Evolutionary conservation across 2,888 invertebrate species (phyloP), one percentile per base, ranked within the genome.

Genomic region (Spodoptera exigua): DNA sequence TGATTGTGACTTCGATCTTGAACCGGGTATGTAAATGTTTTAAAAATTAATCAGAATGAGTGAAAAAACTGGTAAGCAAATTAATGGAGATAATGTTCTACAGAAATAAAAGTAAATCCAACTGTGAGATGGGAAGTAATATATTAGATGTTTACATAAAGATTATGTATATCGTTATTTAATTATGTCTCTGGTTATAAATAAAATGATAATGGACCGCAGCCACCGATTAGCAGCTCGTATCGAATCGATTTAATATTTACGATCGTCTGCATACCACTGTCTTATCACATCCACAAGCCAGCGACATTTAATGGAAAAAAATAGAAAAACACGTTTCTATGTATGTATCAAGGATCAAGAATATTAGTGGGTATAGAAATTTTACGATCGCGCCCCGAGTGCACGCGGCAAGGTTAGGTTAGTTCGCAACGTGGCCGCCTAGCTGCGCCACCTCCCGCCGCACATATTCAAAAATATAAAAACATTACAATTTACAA

Each of bases 351-450:
- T 35, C 81, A 85, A 90, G 89, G 78, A 92, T 87, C 92, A 92
- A 92, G 89, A 88, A 57, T 79, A 72, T 77, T 82, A 65, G 70
- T 70, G 57, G 75, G 64, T 73, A 69, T 74, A 72, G 67, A 80
- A 76, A 77, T 86, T 84, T 86, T 83, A 84, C 87, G 87, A 86
- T 72, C 81, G 81, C 81, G 79, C 81, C 81, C 87, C 78, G 85
- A 79, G 81, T 87, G 90, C 86, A 84, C 85, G 87, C 82, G 83
- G 89, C 84, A 88, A 89, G 89, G 91, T 91, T 89, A 93, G 92
- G 91, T 93, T 93, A 93, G 93, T 93, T 89, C 86, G 88, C 91
- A 91, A 90, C 92, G 92, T 90, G 93, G 89, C 83, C 89, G 92
- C 91, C 81, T 61, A 70, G 91, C 79, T 82, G 92, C 89, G 92